Evolutionary conservation across 1,140 invertebrate genomes (phyloP).

Genomic region (Zaprionus gabonicus): DNA sequence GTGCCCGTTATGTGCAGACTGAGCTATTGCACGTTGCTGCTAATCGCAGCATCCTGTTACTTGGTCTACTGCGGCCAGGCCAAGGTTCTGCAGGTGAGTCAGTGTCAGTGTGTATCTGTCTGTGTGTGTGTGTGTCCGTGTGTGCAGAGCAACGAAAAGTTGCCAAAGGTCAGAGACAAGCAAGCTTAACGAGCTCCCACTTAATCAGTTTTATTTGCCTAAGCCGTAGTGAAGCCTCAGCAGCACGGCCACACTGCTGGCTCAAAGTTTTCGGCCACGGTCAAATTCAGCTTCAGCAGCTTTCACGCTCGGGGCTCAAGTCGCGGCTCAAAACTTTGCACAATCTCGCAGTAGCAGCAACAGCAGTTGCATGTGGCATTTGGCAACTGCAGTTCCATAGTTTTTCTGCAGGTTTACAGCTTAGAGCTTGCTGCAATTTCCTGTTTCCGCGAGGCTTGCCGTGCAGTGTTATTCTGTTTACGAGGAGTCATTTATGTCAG

Average conservation of each 20-base stretch:
- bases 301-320: background rate
- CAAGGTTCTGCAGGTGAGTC: slow-evolving; percentile 68
- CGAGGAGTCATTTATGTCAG: background rate
- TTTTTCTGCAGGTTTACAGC: background rate
- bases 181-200: slow-evolving; percentile 49
- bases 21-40: slow-evolving; percentile 73
- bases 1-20: slow-evolving; percentile 66
- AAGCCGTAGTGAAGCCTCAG: background rate
- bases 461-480: slow-evolving; percentile 7
- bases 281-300: slow-evolving; percentile 2
- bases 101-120: background rate
- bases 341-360: background rate
- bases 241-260: background rate
- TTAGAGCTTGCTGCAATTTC: slow-evolving; percentile 34
- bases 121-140: background rate
- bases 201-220: slow-evolving; percentile 75
- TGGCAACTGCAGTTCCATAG: slow-evolving; percentile 15
- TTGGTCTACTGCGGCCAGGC: slow-evolving; percentile 63
- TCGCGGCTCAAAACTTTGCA: slow-evolving; percentile 8
- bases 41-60: slow-evolving; percentile 71
- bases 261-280: slow-evolving; percentile 6
- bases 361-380: background rate
- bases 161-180: background rate
- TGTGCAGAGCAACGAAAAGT: background rate
- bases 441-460: slow-evolving; percentile 19